phyloP scores from a whole-genome alignment of 2,797 vertebrate species.

The Clarias fuscus region DNA sequence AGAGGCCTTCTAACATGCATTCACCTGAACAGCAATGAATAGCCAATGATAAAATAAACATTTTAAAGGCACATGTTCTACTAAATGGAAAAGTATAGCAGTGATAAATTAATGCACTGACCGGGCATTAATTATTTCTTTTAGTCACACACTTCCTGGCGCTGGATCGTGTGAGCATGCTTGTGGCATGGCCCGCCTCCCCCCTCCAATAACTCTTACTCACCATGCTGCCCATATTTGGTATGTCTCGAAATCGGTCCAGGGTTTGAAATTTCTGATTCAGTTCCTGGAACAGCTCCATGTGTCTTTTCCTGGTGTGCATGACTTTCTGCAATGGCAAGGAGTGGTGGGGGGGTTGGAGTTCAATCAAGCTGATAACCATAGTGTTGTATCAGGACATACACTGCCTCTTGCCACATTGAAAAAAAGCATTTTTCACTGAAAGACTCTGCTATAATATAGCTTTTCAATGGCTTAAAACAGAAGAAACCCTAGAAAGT shows the following conservation, averaged over 20 bases:
- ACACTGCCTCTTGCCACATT: constrained; percentile 47
- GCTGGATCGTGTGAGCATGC: constrained; percentile 46
- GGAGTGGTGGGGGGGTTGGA: constrained; percentile 58
- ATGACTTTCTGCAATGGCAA: constrained; percentile 99
- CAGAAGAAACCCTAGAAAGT: constrained; percentile 41
- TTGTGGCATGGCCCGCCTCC: constrained; percentile 44
- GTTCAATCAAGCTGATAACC: constrained; percentile 62
- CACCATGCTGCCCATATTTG: constrained; percentile 99
- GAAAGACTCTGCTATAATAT: constrained; percentile 17
- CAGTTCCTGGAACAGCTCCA: constrained; percentile 99
- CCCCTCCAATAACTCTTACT: constrained; percentile 72
- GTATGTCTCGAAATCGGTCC: constrained; percentile 99
- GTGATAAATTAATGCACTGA: constrained; percentile 57
- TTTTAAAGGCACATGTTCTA: constrained; percentile 66
- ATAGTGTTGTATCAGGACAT: constrained; percentile 54
- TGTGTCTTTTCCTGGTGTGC: constrained; percentile 99
- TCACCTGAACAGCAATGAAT: constrained; percentile 70
- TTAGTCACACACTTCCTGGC: constrained; percentile 69
- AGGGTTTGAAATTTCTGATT: constrained; percentile 99
- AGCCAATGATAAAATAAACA: constrained; percentile 67
- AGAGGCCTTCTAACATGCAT: constrained; percentile 66
- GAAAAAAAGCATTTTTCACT: constrained; percentile 39
- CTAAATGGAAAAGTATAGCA: constrained; percentile 60
- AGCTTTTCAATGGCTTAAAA: constrained; percentile 13
- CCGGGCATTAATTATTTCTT: constrained; percentile 68